phyloP scores from a whole-genome alignment of 2,113 vertebrate species.

The Thermophis baileyi region DNA sequence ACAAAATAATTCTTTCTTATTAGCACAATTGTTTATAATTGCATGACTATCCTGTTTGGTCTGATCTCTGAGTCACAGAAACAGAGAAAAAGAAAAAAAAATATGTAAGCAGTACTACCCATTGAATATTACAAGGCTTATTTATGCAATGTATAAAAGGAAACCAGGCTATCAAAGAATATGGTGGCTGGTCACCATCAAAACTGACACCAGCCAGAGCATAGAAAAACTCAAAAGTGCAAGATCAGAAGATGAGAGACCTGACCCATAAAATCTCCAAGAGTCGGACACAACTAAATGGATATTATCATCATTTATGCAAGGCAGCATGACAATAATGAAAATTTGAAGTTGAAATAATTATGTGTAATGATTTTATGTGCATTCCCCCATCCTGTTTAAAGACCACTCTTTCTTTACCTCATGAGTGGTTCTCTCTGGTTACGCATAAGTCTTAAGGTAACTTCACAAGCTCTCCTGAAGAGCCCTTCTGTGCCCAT shows the following conservation, averaged over 20 bases:
- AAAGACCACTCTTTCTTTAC: slow-evolving; percentile 53
- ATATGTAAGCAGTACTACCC: background rate
- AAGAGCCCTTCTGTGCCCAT: slow-evolving; percentile 98
- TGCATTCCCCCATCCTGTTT: background rate
- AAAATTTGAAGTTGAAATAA: background rate
- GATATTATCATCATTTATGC: too few species aligned
- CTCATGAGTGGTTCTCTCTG: slow-evolving; percentile 96
- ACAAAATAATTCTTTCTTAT: background rate
- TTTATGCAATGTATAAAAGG: background rate
- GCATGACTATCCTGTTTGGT: background rate
- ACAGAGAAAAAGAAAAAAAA: background rate
- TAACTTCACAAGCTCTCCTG: slow-evolving; percentile 96
- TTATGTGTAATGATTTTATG: background rate
- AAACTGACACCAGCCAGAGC: background rate
- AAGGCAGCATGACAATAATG: background rate
- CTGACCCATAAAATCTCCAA: background rate
- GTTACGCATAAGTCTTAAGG: slow-evolving; percentile 89
- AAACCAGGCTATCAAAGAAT: background rate
- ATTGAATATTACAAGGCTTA: background rate
- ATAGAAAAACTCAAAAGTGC: background rate
- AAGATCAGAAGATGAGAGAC: background rate
- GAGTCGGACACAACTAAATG: background rate
- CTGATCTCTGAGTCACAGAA: background rate
- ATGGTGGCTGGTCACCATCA: background rate
- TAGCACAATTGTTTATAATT: background rate